Base-by-base conservation (phyloP, 2,888 invertebrate species). In the Torymus aiolomorphi region DNA sequence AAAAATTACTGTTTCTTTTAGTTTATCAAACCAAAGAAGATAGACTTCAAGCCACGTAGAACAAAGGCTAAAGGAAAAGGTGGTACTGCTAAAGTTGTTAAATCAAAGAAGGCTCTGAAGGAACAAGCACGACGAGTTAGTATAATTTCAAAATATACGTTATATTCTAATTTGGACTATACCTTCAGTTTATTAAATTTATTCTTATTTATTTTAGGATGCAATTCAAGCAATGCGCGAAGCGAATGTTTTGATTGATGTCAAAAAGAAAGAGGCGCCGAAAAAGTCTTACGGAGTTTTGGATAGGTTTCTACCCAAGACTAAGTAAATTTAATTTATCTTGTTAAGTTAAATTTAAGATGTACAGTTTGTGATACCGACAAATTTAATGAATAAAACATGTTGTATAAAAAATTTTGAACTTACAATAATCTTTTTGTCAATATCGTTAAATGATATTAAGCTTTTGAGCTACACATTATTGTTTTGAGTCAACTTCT, bases 61-160 rank as follows among this genome's bases (percentile, higher is more conserved):
- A 87, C 88, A 16, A 96, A 96, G 84, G 93, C 93, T 83, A 94
- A 94, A 90, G 96, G 95, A 76, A 95, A 94, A 88, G 96, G 96
- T 63, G 94, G 94, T 59, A 94, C 94, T 71, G 95, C 93, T 0
- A 94, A 94, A 85, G 93, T 94, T 78, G 93, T 95, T 11, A 92
- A 92, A 82, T 94, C 95, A 83, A 96, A 96, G 90, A 95, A 95
- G 88, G 96, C 96, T 82, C 93, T 96, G 24, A 94, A 94, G 86
- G 94, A 94, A 85, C 91, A 93, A 80, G 92, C 92, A 18, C 93
- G 93, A 89, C 93, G 93, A 92, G 96, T 95, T 91, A 88, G 88
- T 88, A 75, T 75, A 52, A 56, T 59, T 76, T 69, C 71, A 54
- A 31, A 16, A 49, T 63, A 18, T 5, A 18, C 2, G 31, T 12